Evolutionary conservation across 2,888 invertebrate genomes (phyloP).

Genomic region (Caenorhabditis sp.): DNA sequence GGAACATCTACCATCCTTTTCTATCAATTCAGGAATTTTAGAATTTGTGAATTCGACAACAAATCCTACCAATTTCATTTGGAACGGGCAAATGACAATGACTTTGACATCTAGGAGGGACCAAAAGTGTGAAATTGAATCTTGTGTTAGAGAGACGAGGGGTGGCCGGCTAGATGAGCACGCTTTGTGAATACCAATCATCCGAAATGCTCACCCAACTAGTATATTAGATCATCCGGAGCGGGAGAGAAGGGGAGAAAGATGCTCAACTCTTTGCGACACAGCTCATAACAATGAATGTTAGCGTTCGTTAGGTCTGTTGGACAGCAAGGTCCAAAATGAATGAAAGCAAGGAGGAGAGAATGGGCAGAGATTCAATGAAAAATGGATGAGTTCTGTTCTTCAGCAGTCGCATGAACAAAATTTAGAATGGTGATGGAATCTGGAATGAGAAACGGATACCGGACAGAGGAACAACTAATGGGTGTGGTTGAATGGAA

Average conservation of each 20-base stretch:
- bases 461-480: background rate
- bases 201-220: conserved; percentile 56
- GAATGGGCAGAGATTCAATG: background rate
- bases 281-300: conserved; percentile 56
- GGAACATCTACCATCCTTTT: too few relatives aligned
- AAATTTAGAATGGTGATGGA: background rate
- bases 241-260: conserved; percentile 14
- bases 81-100: conserved; percentile 39
- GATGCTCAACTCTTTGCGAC: conserved; percentile 17
- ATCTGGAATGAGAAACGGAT: background rate
- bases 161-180: conserved; percentile 35
- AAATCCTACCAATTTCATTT: background rate
- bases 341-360: conserved; percentile 11
- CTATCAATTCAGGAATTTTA: conserved; percentile 13
- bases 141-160: conserved; percentile 40
- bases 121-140: conserved; percentile 62
- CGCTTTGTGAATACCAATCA: conserved; percentile 54
- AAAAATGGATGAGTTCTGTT: conserved; percentile 18
- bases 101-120: conserved; percentile 27
- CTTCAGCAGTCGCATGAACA: background rate
- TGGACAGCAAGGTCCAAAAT: conserved; percentile 13
- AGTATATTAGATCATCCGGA: conserved; percentile 60
- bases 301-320: too few relatives aligned
- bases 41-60: conserved; percentile 11
- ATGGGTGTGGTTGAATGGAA: conserved; percentile 10